Conservation (phyloP, 2,797 vertebrate genomes). For the Hozukius guyotensis region DNA sequence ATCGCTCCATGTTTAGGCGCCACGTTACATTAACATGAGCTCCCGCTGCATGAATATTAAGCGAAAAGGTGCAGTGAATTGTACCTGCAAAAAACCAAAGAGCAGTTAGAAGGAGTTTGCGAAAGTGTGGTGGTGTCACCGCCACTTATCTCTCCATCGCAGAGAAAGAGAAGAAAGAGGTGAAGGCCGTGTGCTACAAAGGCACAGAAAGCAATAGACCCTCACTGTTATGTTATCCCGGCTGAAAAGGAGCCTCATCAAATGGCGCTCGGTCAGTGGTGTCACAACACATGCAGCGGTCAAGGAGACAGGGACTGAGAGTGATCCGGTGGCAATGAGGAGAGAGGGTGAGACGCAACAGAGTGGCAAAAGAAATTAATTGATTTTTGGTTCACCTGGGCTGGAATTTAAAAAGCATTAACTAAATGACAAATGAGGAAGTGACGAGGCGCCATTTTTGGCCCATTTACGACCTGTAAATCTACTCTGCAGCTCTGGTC, state of each 20-base stretch:
- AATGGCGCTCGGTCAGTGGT: constrained; percentile 46
- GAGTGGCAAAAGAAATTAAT: not conserved
- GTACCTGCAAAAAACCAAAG: constrained; percentile 15
- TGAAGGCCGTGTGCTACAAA: constrained; percentile 22
- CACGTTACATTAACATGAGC: constrained; percentile 22
- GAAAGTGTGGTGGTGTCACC: constrained; percentile 16
- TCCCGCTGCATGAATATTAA: constrained; percentile 4
- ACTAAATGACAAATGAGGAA: constrained; percentile 6
- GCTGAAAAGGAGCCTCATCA: constrained; percentile 40
- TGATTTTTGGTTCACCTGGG: constrained; percentile 5
- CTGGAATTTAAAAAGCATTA: constrained; percentile 12
- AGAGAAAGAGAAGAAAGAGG: constrained; percentile 6
- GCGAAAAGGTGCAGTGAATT: not conserved
- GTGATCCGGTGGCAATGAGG: not conserved
- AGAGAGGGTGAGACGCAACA: not conserved
- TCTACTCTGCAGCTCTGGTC: not conserved
- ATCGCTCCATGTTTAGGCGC: constrained; percentile 3
- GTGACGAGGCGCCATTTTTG: not conserved
- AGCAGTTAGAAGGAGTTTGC: not conserved
- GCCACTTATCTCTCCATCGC: constrained; percentile 26
- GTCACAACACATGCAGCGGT: constrained; percentile 38
- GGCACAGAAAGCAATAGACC: constrained; percentile 28
- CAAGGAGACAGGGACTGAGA: constrained; percentile 27
- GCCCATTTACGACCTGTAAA: not conserved
- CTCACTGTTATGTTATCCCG: constrained; percentile 14